phyloP scores from a whole-genome alignment of 2,113 vertebrate species.

The Neoarius graeffei region DNA sequence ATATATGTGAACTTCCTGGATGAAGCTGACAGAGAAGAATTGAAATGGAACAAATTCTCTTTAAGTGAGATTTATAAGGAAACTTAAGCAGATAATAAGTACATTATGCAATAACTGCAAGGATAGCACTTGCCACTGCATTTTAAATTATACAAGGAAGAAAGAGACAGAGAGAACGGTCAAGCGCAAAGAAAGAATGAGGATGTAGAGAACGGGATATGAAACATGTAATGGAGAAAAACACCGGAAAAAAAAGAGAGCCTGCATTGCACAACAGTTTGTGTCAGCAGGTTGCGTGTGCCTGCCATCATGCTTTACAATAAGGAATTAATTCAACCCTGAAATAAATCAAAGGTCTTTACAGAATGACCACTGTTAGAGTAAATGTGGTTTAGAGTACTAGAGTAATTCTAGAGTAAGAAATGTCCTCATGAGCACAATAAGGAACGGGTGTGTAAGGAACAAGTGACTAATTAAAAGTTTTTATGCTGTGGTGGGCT shows the following conservation, averaged over 20 bases:
- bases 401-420: no score
- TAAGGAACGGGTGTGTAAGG: neutral
- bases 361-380: neutral
- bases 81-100: constrained; percentile 27
- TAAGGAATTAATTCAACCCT: constrained; percentile 4
- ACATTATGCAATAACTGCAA: constrained; percentile 19
- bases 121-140: neutral
- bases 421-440: neutral
- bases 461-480: neutral
- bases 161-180: constrained; percentile 15
- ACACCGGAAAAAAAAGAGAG: constrained; percentile 67
- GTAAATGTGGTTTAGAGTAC: neutral
- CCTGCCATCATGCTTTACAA: constrained; percentile 29
- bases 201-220: constrained; percentile 73
- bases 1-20: neutral
- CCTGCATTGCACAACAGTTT: constrained; percentile 63
- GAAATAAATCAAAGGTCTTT: neutral
- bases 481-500: neutral
- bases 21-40: constrained; percentile 19
- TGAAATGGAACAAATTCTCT: constrained; percentile 1
- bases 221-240: constrained; percentile 70
- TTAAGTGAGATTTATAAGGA: constrained; percentile 27
- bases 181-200: constrained; percentile 62
- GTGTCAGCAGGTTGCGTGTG: constrained; percentile 63
- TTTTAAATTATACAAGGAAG: constrained; percentile 19